These are phyloP conservation scores for Lepidocyrtoides sp. DNA, from an alignment of 2,888 invertebrate genomes.

Conservation along the genomic window DNA sequence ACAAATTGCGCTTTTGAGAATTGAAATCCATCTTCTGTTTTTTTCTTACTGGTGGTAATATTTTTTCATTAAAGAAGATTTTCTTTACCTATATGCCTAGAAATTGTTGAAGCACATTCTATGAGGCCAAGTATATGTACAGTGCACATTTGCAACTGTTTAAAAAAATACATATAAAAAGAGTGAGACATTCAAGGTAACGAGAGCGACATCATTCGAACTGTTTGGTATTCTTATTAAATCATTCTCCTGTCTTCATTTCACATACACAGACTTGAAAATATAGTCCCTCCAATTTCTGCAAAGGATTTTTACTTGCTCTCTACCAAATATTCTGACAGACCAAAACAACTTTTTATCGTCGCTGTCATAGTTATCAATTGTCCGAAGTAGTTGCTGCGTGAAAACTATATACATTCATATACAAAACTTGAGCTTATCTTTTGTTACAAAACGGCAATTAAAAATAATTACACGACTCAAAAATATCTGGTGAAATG, in stretches of 20 bases:
- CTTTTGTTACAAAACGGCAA: not conserved
- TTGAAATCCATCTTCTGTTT: not conserved
- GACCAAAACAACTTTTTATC: not conserved
- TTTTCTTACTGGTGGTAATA: not conserved
- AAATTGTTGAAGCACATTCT: not conserved
- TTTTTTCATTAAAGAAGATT: constrained; percentile 8
- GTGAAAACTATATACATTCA: not conserved
- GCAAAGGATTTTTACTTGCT: not conserved
- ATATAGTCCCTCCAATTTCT: not conserved
- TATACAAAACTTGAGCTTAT: not conserved
- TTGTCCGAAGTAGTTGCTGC: not conserved
- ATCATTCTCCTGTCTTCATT: constrained; percentile 53
- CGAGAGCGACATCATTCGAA: constrained; percentile 38
- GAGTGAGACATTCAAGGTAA: constrained; percentile 35
- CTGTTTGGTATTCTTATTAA: constrained; percentile 38
- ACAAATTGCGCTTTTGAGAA: not conserved
- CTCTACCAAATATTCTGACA: too few species aligned
- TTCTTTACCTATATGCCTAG: not conserved
- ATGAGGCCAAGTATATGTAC: not conserved
- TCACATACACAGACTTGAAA: constrained; percentile 39
- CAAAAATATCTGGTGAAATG: not conserved
- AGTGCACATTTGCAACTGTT: not conserved
- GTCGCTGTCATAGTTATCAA: not conserved
- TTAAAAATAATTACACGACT: constrained; percentile 3
- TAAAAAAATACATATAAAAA: not conserved